Conservation (phyloP, 1,140 invertebrate species). For the Himalopsyche phryganea region DNA sequence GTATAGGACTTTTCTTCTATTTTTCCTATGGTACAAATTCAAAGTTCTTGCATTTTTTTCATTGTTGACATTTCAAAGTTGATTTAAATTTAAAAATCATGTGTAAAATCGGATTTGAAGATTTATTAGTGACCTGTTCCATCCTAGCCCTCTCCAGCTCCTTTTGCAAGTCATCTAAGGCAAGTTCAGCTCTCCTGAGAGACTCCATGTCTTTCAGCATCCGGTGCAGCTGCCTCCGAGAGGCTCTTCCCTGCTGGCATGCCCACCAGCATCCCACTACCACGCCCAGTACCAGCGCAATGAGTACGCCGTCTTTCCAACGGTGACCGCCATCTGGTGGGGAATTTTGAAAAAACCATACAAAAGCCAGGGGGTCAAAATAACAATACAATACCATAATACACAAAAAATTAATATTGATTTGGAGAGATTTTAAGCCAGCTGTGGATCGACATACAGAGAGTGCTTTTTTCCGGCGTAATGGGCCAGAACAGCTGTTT, state of each 20-base stretch:
- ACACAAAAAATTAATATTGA: conserved; percentile 1
- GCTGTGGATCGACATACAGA: no score
- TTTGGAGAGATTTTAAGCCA: no score
- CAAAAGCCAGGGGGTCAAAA: background rate
- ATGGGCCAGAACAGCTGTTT: no score
- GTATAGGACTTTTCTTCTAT: no score
- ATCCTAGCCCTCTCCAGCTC: conserved; percentile 56
- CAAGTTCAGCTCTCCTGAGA: conserved; percentile 83
- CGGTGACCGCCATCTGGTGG: conserved; percentile 55
- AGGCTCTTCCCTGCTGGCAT: conserved; percentile 82
- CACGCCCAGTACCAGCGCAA: conserved; percentile 76
- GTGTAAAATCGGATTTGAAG: no score
- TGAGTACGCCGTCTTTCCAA: conserved; percentile 84
- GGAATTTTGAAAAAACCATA: background rate
- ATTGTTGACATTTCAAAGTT: no score
- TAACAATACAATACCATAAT: background rate
- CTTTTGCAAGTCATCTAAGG: conserved; percentile 80
- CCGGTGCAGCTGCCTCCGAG: conserved; percentile 75
- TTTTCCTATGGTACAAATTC: no score
- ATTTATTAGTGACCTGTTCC: conserved; percentile 52
- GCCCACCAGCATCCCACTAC: conserved; percentile 88
- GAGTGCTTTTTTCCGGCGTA: no score
- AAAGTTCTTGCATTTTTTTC: no score
- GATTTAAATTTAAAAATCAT: no score
- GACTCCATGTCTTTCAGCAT: conserved; percentile 94